Base-by-base conservation (phyloP, 2,888 invertebrate species). In the Portevinia maculata region DNA sequence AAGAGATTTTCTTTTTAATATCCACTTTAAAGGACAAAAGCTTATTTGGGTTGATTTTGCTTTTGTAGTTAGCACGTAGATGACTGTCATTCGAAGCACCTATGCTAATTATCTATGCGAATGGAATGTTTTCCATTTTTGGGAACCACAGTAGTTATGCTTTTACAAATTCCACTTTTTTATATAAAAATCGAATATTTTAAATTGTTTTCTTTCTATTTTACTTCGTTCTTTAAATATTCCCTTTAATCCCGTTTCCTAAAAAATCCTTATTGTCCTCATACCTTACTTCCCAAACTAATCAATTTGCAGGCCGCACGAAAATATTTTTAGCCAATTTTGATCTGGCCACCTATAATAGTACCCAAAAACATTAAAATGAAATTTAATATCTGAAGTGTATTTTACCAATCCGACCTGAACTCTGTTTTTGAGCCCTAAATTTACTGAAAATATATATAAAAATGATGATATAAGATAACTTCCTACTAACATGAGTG, bases 271-370 rank as follows among this genome's bases (percentile, higher is more conserved):
- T 30, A 19, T 50, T 11, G 30, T 59, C 60, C 73, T n/a, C n/a
- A n/a, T n/a, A n/a, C n/a, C n/a, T n/a, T n/a, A n/a, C n/a, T n/a
- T n/a, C n/a, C 15, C 19, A 62, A 28, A 50, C 62, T 67, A 19
- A 62, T 69, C 39, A 69, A 67, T 34, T 79, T 53, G 81, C 88
- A 89, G 89, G 89, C 89, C 89, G 85, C 89, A 89, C 87, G 89
- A 88, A 87, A 88, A 89, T 85, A 86, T 84, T 88, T 88, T 86
- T 87, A 87, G 85, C 85, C 87, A 89, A 85, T 85, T 86, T 85
- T 88, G 88, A 86, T 84, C 62, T 64, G 74, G 37, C 48, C 21
- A 48, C 52, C 73, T 48, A 32, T 5, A 41, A 50, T 50, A 39
- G 30, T 52, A 17, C n/a, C 69, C 50, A 70, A 62, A 62, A 37